Base-by-base conservation (phyloP, 2,888 invertebrate species). In the Eupeodes latifasciatus region DNA sequence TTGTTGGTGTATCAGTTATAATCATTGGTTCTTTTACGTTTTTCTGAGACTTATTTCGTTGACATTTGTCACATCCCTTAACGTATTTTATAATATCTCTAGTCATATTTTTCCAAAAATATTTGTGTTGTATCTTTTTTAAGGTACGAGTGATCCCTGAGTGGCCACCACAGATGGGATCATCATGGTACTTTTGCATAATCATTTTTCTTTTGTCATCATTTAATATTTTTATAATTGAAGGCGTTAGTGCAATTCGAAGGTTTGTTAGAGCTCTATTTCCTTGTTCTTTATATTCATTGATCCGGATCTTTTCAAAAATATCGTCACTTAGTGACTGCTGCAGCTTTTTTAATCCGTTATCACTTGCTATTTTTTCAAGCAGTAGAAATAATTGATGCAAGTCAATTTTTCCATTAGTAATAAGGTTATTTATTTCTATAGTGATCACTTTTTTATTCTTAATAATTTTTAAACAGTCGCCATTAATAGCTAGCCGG, bases 281-380 rank as follows among this genome's bases (percentile, higher is more conserved):
- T 59, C 59, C 11, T 59, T 34, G 10, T 59, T 59, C 59, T 59
- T 59, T 59, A 59, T 5, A 34, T 59, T 59, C 59, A 59, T 34
- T 34, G 59, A 59, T 27, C 12, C 59, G 59, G 34, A 36, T 64
- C 67, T 67, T 51, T 10, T 67, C 40, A 78, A 59, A 78, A n/a
- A 78, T 78, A 51, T 59, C 59, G 66, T 67, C 67, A 47, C 55
- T 47, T 57, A 76, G 64, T 57, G 64, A 66, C 57, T 47, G 34
- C 51, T 67, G 49, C 49, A 49, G 44, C 27, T 64, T 76, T 64
- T 27, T 49, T 19, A 59, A 55, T 7, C 47, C 57, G 5, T 59
- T 57, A 62, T 62, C 40, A 53, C 62, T 55, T 55, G 55, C 55
- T 55, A 55, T 55, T 55, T 55, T 55, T 55, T 47, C 49, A 49